Conservation (phyloP, 2,888 invertebrate genomes). For the Andrena praecox region DNA sequence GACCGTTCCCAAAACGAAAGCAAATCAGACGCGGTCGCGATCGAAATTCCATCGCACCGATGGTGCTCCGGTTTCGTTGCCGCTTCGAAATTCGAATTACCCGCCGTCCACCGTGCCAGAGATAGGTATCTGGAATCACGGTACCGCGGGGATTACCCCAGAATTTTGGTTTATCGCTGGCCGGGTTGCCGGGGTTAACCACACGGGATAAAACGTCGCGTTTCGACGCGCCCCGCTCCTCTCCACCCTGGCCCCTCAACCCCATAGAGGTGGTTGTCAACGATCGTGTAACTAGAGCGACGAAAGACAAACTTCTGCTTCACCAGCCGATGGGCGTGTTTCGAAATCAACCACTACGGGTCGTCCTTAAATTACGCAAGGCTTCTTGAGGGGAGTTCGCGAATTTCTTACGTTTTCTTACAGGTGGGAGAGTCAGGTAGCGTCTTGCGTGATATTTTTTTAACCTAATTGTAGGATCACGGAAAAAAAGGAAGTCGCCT, state of each 20-base stretch:
- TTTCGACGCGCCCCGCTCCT: conserved; percentile 31
- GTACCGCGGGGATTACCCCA: conserved; percentile 63
- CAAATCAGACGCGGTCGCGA: background rate
- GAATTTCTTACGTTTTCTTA: no score
- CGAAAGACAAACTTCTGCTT: conserved; percentile 41
- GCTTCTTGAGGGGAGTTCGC: no score
- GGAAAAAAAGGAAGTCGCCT: no score
- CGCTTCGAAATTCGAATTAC: conserved; percentile 63
- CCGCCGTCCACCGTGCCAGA: conserved; percentile 35
- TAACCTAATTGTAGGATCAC: no score
- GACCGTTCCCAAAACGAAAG: background rate
- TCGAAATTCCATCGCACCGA: conserved; percentile 12
- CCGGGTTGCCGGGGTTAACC: conserved; percentile 59
- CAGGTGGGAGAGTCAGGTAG: no score
- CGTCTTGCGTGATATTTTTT: no score
- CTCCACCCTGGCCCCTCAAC: background rate
- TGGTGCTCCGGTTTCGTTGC: background rate
- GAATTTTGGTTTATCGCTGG: conserved; percentile 66
- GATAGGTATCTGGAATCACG: conserved; percentile 62
- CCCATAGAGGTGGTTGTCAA: conserved; percentile 21
- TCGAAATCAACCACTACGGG: background rate
- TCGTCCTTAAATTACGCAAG: no score
- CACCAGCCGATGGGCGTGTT: background rate
- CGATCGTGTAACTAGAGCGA: conserved; percentile 17
- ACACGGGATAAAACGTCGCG: conserved; percentile 66